Base-by-base conservation (phyloP, 2,797 vertebrate genomes). In the Poecilia gillii region DNA sequence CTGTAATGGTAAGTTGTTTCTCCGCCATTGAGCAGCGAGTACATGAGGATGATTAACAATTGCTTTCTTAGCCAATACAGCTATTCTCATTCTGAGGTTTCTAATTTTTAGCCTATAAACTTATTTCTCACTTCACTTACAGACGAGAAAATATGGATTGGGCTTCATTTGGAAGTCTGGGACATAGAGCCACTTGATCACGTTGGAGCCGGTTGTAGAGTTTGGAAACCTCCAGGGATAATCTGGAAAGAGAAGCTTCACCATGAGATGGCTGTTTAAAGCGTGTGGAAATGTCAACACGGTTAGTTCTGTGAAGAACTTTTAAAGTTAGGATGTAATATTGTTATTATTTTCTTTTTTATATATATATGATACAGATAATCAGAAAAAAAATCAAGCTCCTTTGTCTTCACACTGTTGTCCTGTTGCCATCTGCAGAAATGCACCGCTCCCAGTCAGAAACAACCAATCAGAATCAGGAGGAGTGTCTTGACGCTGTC, bases 101-200 rank as follows among this genome's bases (percentile, higher is more conserved):
- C 8, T 23, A 20, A 11, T 71, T 39, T 76, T 72, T 39, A 41
- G 3, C 4, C 7, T 11, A 39, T 55, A 59, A 73, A 59, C 12
- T 3, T 33, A 16, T 39, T 55, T 78, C n/a, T 14, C 41, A 3
- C 49, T 62, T n/a, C n/a, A 87, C 88, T 13, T 78, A 99, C 99
- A 99, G 88, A 97, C 94, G 68, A 99, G 98, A 90, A 99, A 99
- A 73, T 94, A 86, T 0, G 99, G 91, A 85, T 96, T 97, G 78
- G 99, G 99, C 41, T 83, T 92, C 77, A 96, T 96, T 82, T 87
- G 95, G 92, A 99, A 99, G 86, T 99, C 98, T 72, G 99, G 99
- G 83, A 99, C 95, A 81, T 97, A 99, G 74, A 99, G 95, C 99
- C 99, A 99, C 91, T 99, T 99, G 91, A 99, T 96, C 92, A 99